Conservation (phyloP, 2,888 invertebrate species). For the Plagodis pulveraria region DNA sequence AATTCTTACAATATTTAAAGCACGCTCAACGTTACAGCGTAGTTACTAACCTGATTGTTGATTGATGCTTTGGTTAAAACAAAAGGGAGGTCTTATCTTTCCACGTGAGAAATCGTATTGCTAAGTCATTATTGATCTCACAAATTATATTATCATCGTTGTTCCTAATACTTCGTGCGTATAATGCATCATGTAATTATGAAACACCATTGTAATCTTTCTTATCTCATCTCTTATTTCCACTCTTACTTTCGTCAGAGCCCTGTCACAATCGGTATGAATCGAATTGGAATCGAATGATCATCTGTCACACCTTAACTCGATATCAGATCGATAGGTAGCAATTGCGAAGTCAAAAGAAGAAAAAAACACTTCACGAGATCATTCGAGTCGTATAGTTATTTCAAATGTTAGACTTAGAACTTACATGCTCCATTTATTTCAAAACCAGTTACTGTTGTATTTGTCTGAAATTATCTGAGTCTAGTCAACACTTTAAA, state of each 20-base stretch:
- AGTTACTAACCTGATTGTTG: background rate
- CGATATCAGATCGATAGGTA: conserved; percentile 61
- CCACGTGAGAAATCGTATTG: conserved; percentile 25
- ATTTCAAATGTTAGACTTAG: conserved; percentile 17
- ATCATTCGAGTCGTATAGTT: conserved; percentile 6
- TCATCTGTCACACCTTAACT: conserved; percentile 65
- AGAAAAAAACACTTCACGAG: conserved; percentile 28
- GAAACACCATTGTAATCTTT: conserved; percentile 62
- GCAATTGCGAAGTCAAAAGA: conserved; percentile 52
- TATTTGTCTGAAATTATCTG: conserved; percentile 16
- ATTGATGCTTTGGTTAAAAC: conserved; percentile 6
- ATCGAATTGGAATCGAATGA: conserved; percentile 46
- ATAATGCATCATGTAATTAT: conserved; percentile 59
- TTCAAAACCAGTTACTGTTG: conserved; percentile 13
- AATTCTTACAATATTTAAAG: conserved; percentile 7
- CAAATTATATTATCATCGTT: conserved; percentile 65
- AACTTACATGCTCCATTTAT: conserved; percentile 20
- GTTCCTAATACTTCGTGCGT: conserved; percentile 57
- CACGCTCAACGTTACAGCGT: too few species aligned
- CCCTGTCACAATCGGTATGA: conserved; percentile 53
- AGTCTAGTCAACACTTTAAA: conserved; percentile 18
- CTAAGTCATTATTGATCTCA: conserved; percentile 48
- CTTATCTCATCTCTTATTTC: conserved; percentile 56
- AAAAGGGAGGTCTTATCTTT: conserved; percentile 27
- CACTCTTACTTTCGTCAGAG: conserved; percentile 67